Conservation (phyloP, 2,113 vertebrate species). For the Colius striatus region DNA sequence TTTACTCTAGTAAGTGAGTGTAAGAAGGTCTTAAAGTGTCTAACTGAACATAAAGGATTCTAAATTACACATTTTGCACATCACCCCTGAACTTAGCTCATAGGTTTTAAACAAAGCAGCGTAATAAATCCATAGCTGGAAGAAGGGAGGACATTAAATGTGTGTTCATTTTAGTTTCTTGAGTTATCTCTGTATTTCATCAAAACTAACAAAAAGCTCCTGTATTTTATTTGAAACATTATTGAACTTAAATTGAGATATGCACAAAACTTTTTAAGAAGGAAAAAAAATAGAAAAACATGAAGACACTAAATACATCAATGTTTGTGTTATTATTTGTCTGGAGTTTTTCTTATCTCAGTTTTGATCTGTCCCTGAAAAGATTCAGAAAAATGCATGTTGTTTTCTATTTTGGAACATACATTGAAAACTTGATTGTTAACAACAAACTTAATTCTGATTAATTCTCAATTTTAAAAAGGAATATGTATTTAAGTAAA, state of each 20-base stretch:
- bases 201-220: constrained; percentile 8
- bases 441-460: not conserved
- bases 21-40: constrained; percentile 50
- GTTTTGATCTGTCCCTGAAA: not conserved
- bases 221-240: not conserved
- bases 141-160: constrained; percentile 9
- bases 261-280: not conserved
- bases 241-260: not conserved
- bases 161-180: not conserved
- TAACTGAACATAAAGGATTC: constrained; percentile 47
- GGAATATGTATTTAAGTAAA: constrained; percentile 39
- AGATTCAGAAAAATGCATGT: not conserved
- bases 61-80: constrained; percentile 27
- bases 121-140: constrained; percentile 1
- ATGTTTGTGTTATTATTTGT: not conserved
- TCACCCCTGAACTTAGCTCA: constrained; percentile 51
- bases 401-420: not conserved
- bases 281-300: not conserved
- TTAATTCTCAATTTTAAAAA: constrained; percentile 20
- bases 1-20: constrained; percentile 35
- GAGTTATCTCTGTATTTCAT: constrained; percentile 36
- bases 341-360: accelerated
- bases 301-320: not conserved
- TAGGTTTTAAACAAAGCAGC: constrained; percentile 41
- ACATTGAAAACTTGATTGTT: not conserved